Percentiles rank a stretch among this genome's conserved stretches.
phyloP scores from a whole-genome alignment of 2,888 invertebrate genomes.

The Muscina levida region DNA sequence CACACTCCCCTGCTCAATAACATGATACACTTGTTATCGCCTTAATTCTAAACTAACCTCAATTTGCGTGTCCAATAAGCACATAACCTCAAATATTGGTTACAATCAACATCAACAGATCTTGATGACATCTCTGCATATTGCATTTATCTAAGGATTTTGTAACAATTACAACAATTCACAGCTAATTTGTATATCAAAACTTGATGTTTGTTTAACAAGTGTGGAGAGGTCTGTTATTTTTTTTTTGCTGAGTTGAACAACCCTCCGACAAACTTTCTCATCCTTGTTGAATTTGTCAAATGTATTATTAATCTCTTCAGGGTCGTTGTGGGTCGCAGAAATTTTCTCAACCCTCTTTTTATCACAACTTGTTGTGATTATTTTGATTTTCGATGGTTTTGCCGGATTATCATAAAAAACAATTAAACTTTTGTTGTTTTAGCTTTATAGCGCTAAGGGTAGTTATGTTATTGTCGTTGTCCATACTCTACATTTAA shows the following conservation, averaged over 20 bases:
- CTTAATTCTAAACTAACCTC: constrained; percentile 32
- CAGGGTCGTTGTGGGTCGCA: not conserved
- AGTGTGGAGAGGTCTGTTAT: constrained; percentile 65
- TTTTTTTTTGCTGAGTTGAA: constrained; percentile 62
- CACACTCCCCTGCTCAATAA: too few species aligned
- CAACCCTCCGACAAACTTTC: constrained; percentile 42
- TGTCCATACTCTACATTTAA: not conserved
- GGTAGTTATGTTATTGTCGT: constrained; percentile 4
- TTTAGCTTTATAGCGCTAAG: too few species aligned
- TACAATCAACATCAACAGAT: constrained; percentile 28
- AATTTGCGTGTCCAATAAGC: not conserved
- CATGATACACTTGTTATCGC: constrained; percentile 12
- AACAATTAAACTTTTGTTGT: constrained; percentile 47
- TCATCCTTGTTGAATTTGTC: constrained; percentile 61
- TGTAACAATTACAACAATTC: constrained; percentile 71
- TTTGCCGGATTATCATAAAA: constrained; percentile 19
- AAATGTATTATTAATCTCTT: constrained; percentile 68
- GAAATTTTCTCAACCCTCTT: constrained; percentile 24
- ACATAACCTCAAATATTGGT: constrained; percentile 23
- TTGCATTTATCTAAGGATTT: not conserved
- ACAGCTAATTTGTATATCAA: constrained; percentile 78
- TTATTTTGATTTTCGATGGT: constrained; percentile 4
- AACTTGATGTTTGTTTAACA: constrained; percentile 67
- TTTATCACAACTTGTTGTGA: too few species aligned
- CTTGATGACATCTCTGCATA: not conserved